These are phyloP conservation scores for Malthinus flaveolus DNA, from an alignment of 2,888 invertebrate species.

Conservation along the genomic window DNA sequence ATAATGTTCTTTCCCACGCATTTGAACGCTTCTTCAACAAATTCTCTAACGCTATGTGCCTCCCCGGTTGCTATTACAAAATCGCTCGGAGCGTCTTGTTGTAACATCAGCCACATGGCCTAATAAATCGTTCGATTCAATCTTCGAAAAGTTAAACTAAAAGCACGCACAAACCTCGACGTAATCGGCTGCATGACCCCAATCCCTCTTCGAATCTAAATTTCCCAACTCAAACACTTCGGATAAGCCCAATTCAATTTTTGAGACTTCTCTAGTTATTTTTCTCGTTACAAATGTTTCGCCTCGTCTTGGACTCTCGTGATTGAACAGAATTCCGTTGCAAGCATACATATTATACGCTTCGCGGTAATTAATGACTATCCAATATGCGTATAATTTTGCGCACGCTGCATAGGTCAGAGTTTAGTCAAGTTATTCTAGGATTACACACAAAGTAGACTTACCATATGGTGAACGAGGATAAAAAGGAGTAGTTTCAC, in stretches of 20 bases:
- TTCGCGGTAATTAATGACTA: conserved; percentile 92
- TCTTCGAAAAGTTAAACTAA: neutral
- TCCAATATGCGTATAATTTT: conserved; percentile 96
- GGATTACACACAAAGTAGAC: conserved; percentile 28
- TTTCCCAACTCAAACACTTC: conserved; percentile 89
- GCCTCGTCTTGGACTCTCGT: conserved; percentile 92
- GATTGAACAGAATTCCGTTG: conserved; percentile 95
- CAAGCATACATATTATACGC: conserved; percentile 95
- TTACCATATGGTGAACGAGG: conserved; percentile 95
- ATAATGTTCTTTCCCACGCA: conserved; percentile 77
- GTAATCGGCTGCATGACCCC: conserved; percentile 97
- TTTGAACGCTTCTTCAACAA: conserved; percentile 89
- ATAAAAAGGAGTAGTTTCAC: conserved; percentile 93
- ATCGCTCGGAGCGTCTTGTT: conserved; percentile 88
- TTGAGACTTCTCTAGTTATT: conserved; percentile 96
- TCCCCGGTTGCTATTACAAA: conserved; percentile 97
- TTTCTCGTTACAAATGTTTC: conserved; percentile 99
- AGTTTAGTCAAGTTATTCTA: neutral
- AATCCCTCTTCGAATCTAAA: conserved; percentile 93
- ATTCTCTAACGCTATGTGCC: conserved; percentile 93
- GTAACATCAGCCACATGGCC: conserved; percentile 99
- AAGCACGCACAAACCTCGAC: conserved; percentile 69
- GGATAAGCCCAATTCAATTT: conserved; percentile 87
- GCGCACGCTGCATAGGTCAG: conserved; percentile 74
- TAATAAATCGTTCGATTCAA: conserved; percentile 9